A percentile compares a stretch with the other conserved stretches of the same genome.
Evolutionary conservation across 2,797 vertebrate species (phyloP).

Genomic region (Cynopterus sphinx): DNA sequence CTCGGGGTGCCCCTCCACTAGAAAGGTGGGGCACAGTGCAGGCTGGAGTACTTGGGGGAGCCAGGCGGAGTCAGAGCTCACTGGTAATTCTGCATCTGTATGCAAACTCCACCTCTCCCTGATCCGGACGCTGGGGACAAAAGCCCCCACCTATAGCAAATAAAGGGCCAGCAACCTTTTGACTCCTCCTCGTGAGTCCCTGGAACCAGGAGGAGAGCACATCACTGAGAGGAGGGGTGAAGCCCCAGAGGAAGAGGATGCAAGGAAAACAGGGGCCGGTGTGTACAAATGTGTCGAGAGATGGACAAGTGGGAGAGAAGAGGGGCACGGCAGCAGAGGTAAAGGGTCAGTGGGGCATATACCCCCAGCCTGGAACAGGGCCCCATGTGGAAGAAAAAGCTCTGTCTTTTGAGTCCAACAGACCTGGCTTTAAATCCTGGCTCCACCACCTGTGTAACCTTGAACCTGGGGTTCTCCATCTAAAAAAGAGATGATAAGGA

Average conservation of each 20-base stretch:
- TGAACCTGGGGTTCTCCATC: neutral
- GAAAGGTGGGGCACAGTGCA: neutral
- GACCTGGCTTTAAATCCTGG: neutral
- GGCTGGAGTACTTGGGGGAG: neutral
- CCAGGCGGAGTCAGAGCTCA: neutral
- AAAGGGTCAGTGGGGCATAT: neutral
- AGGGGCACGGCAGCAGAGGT: neutral
- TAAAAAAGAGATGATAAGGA: neutral
- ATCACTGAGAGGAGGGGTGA: neutral
- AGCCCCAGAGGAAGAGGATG: neutral
- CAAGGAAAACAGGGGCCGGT: neutral
- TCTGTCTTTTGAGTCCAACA: neutral
- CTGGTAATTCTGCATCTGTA: neutral
- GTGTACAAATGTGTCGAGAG: neutral
- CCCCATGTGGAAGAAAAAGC: neutral
- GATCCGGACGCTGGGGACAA: neutral
- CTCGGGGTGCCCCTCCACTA: neutral
- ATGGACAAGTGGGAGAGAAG: no score
- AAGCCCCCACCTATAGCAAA: slow-evolving; percentile 2
- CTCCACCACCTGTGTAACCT: neutral
- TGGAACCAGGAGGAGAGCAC: neutral
- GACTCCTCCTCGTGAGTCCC: neutral
- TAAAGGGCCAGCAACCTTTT: neutral
- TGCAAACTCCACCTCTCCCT: accelerated
- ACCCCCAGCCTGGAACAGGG: neutral